These are phyloP conservation scores for Telmatherina bonti DNA, from an alignment of 2,797 vertebrate species.

Conservation along the genomic window DNA sequence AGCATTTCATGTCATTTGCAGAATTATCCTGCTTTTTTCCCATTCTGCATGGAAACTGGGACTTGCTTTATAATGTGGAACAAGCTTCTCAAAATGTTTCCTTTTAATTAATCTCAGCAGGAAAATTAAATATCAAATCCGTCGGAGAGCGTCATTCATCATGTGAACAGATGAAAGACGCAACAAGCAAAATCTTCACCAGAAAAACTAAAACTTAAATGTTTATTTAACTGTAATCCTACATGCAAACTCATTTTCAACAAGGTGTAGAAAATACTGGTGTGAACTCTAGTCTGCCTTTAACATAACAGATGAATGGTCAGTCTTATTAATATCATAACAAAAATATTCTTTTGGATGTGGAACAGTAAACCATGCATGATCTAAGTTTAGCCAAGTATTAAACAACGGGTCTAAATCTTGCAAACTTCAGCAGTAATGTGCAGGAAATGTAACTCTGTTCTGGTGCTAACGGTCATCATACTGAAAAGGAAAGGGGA, in stretches of 20 bases:
- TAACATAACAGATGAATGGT: not conserved
- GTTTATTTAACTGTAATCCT: too few relatives aligned
- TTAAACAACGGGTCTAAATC: not conserved
- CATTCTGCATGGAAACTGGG: not conserved
- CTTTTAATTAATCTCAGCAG: too few relatives aligned
- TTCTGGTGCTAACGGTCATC: not conserved
- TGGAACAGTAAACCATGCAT: not conserved
- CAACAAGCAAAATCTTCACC: too few relatives aligned
- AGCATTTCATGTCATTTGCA: not conserved
- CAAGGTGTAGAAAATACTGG: too few relatives aligned
- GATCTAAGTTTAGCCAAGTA: not conserved
- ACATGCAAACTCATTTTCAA: too few relatives aligned
- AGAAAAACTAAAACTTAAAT: too few relatives aligned
- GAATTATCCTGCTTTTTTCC: too few relatives aligned
- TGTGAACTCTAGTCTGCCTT: not conserved
- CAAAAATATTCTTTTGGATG: not conserved
- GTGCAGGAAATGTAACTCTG: not conserved
- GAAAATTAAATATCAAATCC: too few relatives aligned
- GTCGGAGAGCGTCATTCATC: too few relatives aligned
- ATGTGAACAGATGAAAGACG: too few relatives aligned
- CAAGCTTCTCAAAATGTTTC: not conserved
- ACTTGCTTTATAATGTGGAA: not conserved
- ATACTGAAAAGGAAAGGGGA: slow-evolving; percentile 42
- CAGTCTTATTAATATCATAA: not conserved
- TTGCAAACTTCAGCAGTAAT: slow-evolving; percentile 43